Conservation (phyloP, 2,797 vertebrate genomes). For the Acipenser ruthenus region DNA sequence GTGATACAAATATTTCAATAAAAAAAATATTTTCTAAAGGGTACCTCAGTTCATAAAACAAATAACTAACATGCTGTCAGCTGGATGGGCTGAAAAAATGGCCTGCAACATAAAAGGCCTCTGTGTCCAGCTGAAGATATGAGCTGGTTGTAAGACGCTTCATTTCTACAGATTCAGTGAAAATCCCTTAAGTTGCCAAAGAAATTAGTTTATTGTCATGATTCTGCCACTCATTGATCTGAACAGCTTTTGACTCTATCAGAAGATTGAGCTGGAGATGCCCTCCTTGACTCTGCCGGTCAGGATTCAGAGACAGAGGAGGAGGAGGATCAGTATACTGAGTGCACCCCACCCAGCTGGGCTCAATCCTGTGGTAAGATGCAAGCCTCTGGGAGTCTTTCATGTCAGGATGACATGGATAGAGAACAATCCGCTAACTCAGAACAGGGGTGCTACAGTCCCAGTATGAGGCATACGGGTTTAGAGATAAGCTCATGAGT, state of each 20-base stretch:
- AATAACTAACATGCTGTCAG: no score
- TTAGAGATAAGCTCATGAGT: conserved; percentile 42
- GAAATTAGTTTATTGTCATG: neutral
- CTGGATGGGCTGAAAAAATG: no score
- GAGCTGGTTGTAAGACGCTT: no score
- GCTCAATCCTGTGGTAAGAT: neutral
- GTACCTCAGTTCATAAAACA: no score
- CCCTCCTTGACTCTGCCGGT: neutral
- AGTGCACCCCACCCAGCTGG: neutral
- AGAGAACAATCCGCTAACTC: conserved; percentile 32
- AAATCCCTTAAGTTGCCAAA: neutral
- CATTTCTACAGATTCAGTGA: neutral
- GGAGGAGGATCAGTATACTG: neutral
- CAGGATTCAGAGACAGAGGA: neutral
- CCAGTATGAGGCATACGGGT: conserved; percentile 40
- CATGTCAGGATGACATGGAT: conserved; percentile 30
- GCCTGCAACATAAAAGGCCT: no score
- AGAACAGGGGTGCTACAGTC: conserved; percentile 28
- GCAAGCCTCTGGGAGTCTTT: neutral
- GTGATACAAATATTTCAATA: no score
- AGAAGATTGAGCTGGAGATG: conserved; percentile 4
- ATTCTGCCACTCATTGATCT: neutral
- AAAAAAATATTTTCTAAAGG: no score
- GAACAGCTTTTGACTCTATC: neutral
- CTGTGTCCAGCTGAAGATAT: no score